Conservation (phyloP, 1,140 invertebrate genomes). For the Brachionus sp. region DNA sequence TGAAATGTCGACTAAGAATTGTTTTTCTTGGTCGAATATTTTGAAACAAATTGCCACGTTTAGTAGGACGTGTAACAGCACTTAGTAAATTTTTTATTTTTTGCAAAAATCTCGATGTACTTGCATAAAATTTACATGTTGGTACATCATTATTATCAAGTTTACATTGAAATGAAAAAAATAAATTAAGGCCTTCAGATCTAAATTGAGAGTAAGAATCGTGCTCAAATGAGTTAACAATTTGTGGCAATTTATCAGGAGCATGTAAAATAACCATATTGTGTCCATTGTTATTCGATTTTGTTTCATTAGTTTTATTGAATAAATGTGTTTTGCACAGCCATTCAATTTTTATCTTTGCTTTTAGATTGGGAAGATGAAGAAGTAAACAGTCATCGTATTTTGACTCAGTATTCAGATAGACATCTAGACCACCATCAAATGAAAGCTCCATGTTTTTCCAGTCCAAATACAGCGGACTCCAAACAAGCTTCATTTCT, state of each 20-base stretch:
- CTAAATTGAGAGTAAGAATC: constrained; percentile 76
- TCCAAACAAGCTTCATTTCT: constrained; percentile 94
- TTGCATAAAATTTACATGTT: constrained; percentile 79
- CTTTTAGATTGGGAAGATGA: constrained; percentile 71
- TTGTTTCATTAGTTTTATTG: neutral
- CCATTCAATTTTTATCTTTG: constrained; percentile 35
- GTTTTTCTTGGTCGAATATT: constrained; percentile 77
- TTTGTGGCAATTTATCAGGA: constrained; percentile 91
- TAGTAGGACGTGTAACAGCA: constrained; percentile 85
- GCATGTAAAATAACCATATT: constrained; percentile 92
- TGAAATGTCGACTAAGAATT: constrained; percentile 86
- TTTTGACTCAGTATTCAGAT: constrained; percentile 90
- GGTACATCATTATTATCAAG: constrained; percentile 62
- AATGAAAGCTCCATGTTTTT: constrained; percentile 78
- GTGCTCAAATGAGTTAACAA: constrained; percentile 67
- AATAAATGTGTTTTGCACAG: constrained; percentile 4
- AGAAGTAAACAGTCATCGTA: constrained; percentile 92
- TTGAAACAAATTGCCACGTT: constrained; percentile 79
- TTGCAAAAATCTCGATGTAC: constrained; percentile 81
- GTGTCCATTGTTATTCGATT: constrained; percentile 69
- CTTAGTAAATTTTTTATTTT: constrained; percentile 91
- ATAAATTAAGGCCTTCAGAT: constrained; percentile 82
- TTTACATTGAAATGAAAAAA: constrained; percentile 69
- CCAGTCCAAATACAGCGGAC: constrained; percentile 85
- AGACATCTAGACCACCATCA: constrained; percentile 78